Evolutionary conservation across 2,888 invertebrate genomes (phyloP).

Genomic region (Apodemia zela): DNA sequence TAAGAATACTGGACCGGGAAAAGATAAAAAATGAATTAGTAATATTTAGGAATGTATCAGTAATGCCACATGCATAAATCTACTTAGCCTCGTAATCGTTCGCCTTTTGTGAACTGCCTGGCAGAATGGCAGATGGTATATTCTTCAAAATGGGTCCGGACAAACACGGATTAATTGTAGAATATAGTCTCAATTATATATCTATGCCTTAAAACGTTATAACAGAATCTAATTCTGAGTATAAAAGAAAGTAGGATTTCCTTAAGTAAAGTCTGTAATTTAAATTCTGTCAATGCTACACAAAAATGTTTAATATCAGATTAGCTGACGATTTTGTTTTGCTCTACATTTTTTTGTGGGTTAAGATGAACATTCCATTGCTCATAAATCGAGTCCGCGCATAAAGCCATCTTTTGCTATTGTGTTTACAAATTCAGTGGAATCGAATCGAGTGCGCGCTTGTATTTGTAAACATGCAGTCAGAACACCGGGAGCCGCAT

Average conservation of each 20-base stretch:
- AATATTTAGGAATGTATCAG: too few relatives aligned
- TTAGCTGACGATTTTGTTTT: neutral
- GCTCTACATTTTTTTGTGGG: constrained; percentile 20
- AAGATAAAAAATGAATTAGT: too few relatives aligned
- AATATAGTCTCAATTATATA: too few relatives aligned
- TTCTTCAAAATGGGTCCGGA: too few relatives aligned
- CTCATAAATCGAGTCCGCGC: constrained; percentile 39
- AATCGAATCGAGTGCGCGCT: constrained; percentile 70
- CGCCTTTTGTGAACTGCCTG: too few relatives aligned
- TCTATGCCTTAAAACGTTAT: neutral
- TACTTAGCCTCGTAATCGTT: too few relatives aligned
- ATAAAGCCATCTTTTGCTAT: constrained; percentile 54
- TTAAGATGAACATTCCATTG: constrained; percentile 29
- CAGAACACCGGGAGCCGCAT: constrained; percentile 40
- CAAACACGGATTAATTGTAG: too few relatives aligned
- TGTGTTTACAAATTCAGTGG: constrained; percentile 70
- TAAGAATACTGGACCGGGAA: too few relatives aligned
- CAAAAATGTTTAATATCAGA: neutral
- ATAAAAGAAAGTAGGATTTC: too few relatives aligned
- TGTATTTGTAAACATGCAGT: constrained; percentile 76
- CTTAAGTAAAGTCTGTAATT: neutral
- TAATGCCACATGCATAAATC: too few relatives aligned
- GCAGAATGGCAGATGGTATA: too few relatives aligned
- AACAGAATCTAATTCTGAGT: too few relatives aligned
- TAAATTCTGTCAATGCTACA: neutral